Percentiles rank a stretch among this genome's conserved stretches.
These are phyloP conservation scores for Rhyacichthys aspro DNA, from an alignment of 2,797 vertebrate genomes.

Conservation along the genomic window DNA sequence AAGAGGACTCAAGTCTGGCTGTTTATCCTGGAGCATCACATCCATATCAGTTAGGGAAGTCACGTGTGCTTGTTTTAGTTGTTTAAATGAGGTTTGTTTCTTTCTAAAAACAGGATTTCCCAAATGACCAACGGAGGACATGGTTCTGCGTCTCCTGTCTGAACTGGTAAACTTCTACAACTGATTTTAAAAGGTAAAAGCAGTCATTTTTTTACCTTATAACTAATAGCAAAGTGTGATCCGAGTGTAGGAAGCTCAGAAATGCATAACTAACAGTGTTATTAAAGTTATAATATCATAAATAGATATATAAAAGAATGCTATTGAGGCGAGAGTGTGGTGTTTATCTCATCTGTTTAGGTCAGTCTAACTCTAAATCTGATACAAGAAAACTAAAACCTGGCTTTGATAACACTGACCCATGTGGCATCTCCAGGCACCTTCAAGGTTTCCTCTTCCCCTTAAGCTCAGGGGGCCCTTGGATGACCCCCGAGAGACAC, in stretches of 20 bases:
- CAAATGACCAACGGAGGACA: conserved; percentile 19
- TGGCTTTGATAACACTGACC: background rate
- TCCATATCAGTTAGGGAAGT: too few relatives aligned
- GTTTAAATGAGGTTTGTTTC: background rate
- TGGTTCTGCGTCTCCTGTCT: too few relatives aligned
- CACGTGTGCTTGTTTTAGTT: too few relatives aligned
- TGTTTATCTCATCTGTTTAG: background rate
- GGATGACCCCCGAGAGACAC: conserved; percentile 1
- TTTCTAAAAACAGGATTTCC: conserved; percentile 13
- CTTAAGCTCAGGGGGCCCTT: background rate
- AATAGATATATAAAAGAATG: conserved; percentile 48
- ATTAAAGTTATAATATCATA: too few relatives aligned
- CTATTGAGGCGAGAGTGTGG: background rate
- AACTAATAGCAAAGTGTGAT: too few relatives aligned
- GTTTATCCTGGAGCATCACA: too few relatives aligned
- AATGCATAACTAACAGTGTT: too few relatives aligned
- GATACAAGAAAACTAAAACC: background rate
- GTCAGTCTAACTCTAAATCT: background rate
- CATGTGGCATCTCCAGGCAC: background rate
- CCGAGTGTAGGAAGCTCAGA: too few relatives aligned
- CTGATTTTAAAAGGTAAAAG: background rate
- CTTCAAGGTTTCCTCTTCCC: background rate
- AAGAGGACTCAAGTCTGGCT: too few relatives aligned
- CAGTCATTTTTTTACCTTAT: too few relatives aligned
- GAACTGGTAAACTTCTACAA: conserved; percentile 18